A percentile compares a stretch with the other conserved stretches of the same genome.
phyloP scores from a whole-genome alignment of 1,140 invertebrate genomes.

The Lithobius niger region DNA sequence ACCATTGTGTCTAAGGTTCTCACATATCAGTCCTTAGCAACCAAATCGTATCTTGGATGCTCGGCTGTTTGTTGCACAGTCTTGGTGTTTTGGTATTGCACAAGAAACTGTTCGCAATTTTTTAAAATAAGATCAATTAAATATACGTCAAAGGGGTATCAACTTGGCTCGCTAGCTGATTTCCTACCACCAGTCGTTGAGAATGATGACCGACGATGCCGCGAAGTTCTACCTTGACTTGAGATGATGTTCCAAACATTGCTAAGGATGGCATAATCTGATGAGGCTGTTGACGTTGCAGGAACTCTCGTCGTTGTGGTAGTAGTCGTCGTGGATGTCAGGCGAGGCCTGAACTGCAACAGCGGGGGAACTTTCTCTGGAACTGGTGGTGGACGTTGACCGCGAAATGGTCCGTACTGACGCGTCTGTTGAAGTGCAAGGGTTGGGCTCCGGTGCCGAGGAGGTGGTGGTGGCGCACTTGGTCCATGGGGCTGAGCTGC shows the following conservation, averaged over 20 bases:
- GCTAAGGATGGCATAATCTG: neutral
- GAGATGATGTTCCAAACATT: constrained; percentile 4
- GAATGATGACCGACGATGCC: no score
- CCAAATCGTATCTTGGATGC: no score
- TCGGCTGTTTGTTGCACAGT: no score
- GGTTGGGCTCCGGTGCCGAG: neutral
- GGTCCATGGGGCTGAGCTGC: neutral
- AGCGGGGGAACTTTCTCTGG: neutral
- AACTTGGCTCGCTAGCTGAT: no score
- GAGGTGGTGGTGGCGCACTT: neutral
- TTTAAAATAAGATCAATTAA: no score
- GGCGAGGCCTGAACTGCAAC: neutral
- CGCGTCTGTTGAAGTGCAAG: neutral
- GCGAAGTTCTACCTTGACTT: no score
- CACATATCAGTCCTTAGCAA: no score
- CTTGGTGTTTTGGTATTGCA: no score
- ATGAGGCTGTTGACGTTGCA: neutral
- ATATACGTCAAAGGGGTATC: no score
- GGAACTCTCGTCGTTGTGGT: neutral
- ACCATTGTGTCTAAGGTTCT: no score
- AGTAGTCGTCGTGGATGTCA: neutral
- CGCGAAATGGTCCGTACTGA: neutral
- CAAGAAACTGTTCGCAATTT: no score
- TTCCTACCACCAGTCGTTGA: no score
- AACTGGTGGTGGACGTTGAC: neutral